Evolutionary conservation across 2,888 invertebrate species (phyloP).

Genomic region (Archaeoteleia sp.): DNA sequence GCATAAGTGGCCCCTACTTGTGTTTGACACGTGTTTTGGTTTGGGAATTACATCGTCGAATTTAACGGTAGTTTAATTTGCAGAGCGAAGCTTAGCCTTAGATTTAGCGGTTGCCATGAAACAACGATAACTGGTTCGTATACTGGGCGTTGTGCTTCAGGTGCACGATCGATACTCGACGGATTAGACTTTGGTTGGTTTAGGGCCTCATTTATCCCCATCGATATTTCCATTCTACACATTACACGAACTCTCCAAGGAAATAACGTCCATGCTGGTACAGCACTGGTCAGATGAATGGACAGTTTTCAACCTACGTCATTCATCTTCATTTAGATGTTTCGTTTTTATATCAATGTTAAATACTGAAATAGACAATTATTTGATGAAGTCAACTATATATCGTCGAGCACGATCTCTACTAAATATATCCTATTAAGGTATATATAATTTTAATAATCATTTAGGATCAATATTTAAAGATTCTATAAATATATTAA

Average conservation of each 20-base stretch:
- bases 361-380: background rate
- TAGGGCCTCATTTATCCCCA: conserved; percentile 16
- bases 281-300: background rate
- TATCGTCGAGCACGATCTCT: no score
- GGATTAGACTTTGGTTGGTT: conserved; percentile 31
- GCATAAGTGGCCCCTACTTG: no score
- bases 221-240: conserved; percentile 10
- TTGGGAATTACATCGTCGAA: conserved; percentile 19
- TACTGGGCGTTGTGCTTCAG: conserved; percentile 26
- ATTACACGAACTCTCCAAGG: conserved; percentile 1
- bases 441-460: no score
- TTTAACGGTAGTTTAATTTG: conserved; percentile 34
- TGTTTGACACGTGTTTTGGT: conserved; percentile 23
- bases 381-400: no score
- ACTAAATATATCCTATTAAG: no score
- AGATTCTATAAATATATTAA: no score
- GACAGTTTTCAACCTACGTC: background rate
- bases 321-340: background rate
- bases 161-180: conserved; percentile 33
- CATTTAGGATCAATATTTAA: no score
- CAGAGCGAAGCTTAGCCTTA: conserved; percentile 25
- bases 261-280: background rate
- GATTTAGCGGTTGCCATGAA: conserved; percentile 19
- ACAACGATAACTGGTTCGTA: conserved; percentile 40
- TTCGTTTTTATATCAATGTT: background rate